Evolutionary conservation across 2,888 invertebrate species (phyloP).

Genomic region (Peribatodes rhomboidaria): DNA sequence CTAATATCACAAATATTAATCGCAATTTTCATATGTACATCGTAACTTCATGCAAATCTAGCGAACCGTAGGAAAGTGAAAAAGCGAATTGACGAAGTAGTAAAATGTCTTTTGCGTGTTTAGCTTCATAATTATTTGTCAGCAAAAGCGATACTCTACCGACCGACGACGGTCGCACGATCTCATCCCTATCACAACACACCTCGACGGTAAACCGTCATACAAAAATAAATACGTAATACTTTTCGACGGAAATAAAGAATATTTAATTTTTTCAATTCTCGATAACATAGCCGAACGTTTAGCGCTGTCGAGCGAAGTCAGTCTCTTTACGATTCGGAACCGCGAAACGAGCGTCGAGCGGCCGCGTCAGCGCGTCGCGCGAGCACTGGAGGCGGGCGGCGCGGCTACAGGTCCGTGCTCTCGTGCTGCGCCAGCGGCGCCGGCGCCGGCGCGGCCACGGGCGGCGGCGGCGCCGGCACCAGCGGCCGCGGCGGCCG

Average conservation of each 20-base stretch:
- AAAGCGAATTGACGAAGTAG: slow-evolving; percentile 41
- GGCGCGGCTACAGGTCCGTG: slow-evolving; percentile 48
- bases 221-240: slow-evolving; percentile 78
- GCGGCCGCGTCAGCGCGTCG: background rate
- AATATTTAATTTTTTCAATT: slow-evolving; percentile 43
- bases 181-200: slow-evolving; percentile 56
- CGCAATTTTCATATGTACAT: slow-evolving; percentile 64
- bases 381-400: background rate
- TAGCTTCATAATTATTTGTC: slow-evolving; percentile 35
- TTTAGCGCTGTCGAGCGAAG: slow-evolving; percentile 47
- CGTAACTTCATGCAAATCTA: slow-evolving; percentile 28
- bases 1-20: slow-evolving; percentile 83
- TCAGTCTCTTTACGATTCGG: slow-evolving; percentile 64
- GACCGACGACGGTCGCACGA: slow-evolving; percentile 36
- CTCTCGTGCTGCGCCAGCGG: slow-evolving; percentile 60
- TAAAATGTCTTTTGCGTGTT: slow-evolving; percentile 40
- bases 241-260: slow-evolving; percentile 68
- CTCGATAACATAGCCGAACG: slow-evolving; percentile 50
- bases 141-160: slow-evolving; percentile 42
- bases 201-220: slow-evolving; percentile 59
- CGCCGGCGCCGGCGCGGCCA: slow-evolving; percentile 45
- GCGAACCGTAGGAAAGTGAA: slow-evolving; percentile 38
- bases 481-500: slow-evolving; percentile 71
- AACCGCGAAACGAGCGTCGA: slow-evolving; percentile 34
- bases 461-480: slow-evolving; percentile 72